These are phyloP conservation scores for Argya squamiceps DNA, from an alignment of 2,797 vertebrate genomes.

Conservation along the genomic window DNA sequence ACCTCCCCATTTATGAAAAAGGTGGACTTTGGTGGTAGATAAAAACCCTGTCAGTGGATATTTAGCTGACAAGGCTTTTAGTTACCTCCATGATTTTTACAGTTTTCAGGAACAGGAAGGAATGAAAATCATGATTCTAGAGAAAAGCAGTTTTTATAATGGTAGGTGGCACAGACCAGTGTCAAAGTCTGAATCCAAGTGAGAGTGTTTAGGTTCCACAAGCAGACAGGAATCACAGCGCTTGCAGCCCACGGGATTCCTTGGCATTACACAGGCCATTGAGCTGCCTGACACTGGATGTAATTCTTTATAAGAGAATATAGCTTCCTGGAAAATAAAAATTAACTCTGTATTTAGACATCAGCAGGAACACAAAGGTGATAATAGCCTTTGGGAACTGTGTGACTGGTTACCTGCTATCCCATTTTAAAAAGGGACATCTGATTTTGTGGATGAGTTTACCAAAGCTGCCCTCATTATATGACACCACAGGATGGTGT, in stretches of 20 bases:
- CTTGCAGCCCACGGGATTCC: accelerated
- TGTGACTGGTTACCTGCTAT: background rate
- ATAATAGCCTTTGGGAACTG: background rate
- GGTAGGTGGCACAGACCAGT: accelerated
- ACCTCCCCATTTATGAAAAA: background rate
- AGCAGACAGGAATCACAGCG: accelerated
- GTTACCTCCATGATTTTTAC: background rate
- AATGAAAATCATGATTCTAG: background rate
- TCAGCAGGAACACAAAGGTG: background rate
- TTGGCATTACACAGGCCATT: background rate
- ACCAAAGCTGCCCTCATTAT: background rate
- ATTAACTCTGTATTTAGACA: background rate
- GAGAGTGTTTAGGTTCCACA: background rate
- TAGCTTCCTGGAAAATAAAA: background rate
- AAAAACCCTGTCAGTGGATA: accelerated
- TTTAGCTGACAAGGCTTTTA: background rate
- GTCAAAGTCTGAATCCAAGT: background rate
- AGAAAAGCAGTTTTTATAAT: background rate
- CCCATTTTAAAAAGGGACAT: background rate
- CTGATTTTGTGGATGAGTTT: background rate
- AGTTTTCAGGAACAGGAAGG: background rate
- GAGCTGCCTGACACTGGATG: background rate
- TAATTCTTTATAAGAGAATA: background rate
- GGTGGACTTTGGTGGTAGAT: background rate
- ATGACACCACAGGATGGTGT: background rate